phyloP scores from a whole-genome alignment of 1,140 invertebrate species.

The Drosophila nasuta region DNA sequence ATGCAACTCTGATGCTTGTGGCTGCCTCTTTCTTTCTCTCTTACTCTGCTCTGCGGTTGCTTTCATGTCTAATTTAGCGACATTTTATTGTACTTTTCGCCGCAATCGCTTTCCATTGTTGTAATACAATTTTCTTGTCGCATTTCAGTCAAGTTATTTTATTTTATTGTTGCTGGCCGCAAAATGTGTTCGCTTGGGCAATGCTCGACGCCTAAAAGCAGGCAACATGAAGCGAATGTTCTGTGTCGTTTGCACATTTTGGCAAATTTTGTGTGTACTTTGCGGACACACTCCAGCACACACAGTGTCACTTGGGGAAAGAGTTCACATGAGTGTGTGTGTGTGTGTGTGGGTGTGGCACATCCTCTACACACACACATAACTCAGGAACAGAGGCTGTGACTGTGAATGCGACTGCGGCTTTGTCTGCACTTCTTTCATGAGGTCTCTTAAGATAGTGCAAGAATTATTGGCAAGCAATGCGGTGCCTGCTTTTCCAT shows the following conservation, averaged over 20 bases:
- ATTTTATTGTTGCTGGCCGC: conserved; percentile 69
- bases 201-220: conserved; percentile 66
- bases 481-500: conserved; percentile 38
- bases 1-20: conserved; percentile 14
- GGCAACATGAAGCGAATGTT: conserved; percentile 56
- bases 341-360: conserved; percentile 40
- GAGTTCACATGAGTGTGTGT: neutral
- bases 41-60: conserved; percentile 59
- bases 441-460: conserved; percentile 71
- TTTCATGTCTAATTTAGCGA: conserved; percentile 83
- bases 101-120: conserved; percentile 80
- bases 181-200: conserved; percentile 65
- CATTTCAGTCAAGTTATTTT: conserved; percentile 71
- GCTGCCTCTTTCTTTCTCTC: conserved; percentile 12
- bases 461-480: conserved; percentile 73
- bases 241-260: conserved; percentile 76
- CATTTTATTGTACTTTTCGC: conserved; percentile 82
- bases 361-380: conserved; percentile 43
- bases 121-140: conserved; percentile 82
- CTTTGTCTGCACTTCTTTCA: conserved; percentile 75
- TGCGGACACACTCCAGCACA: conserved; percentile 47
- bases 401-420: conserved; percentile 71
- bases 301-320: neutral
- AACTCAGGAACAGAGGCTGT: conserved; percentile 55
- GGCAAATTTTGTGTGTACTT: conserved; percentile 63